Evolutionary conservation across 2,888 invertebrate genomes (phyloP).

Genomic region (Cataglyphis livida): DNA sequence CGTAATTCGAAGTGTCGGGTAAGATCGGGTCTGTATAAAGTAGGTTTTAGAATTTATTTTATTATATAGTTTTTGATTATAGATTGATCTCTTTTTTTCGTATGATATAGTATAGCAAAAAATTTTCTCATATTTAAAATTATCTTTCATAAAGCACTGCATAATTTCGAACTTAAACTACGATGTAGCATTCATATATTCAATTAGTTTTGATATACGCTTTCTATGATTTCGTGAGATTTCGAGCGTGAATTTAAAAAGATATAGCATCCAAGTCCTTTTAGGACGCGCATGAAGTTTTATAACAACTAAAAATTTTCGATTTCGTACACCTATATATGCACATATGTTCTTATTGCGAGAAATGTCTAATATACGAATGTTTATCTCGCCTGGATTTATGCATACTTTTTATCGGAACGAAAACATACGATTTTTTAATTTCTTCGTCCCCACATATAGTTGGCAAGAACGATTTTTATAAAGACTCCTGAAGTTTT

Average conservation of each 20-base stretch:
- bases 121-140: constrained; percentile 8
- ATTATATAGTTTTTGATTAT: constrained; percentile 37
- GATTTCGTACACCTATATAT: background rate
- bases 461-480: constrained; percentile 9
- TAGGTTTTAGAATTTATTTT: constrained; percentile 42
- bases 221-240: background rate
- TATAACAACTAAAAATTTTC: background rate
- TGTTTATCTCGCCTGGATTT: constrained; percentile 5
- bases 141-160: constrained; percentile 49
- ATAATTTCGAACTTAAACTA: constrained; percentile 49
- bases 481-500: background rate
- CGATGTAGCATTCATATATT: constrained; percentile 17
- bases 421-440: background rate
- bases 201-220: constrained; percentile 44
- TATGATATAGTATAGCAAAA: constrained; percentile 39
- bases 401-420: background rate
- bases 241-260: background rate
- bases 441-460: background rate
- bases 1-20: constrained; percentile 62
- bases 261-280: background rate
- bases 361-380: background rate
- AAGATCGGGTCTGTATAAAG: constrained; percentile 73
- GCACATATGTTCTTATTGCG: constrained; percentile 9
- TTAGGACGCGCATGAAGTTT: constrained; percentile 37
- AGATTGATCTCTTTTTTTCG: constrained; percentile 14